phyloP scores from a whole-genome alignment of 2,797 vertebrate genomes.

The Xenopus petersii region DNA sequence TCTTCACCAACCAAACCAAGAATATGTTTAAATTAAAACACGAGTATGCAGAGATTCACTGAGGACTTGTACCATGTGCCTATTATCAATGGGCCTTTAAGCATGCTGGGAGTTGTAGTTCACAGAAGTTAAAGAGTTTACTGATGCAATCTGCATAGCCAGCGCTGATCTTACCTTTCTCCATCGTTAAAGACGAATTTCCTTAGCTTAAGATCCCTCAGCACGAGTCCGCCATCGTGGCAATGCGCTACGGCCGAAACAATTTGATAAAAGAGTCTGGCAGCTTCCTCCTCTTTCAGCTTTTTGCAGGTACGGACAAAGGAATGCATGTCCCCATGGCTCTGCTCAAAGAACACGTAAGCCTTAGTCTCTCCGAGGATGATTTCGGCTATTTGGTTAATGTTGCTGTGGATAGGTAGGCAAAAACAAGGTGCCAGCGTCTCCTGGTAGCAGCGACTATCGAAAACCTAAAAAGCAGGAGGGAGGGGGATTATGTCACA shows the following conservation, averaged over 20 bases:
- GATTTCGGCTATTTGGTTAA: slow-evolving; percentile 97
- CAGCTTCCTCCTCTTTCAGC: slow-evolving; percentile 94
- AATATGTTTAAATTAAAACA: too few species aligned
- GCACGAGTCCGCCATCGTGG: slow-evolving; percentile 93
- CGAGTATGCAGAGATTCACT: too few species aligned
- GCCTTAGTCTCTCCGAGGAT: slow-evolving; percentile 92
- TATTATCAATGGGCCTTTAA: too few species aligned
- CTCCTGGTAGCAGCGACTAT: slow-evolving; percentile 94
- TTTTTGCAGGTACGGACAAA: slow-evolving; percentile 98
- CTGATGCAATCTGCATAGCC: background rate
- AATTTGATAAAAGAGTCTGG: slow-evolving; percentile 96
- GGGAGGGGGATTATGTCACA: slow-evolving; percentile 7
- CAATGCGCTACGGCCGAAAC: slow-evolving; percentile 95
- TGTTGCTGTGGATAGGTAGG: slow-evolving; percentile 91
- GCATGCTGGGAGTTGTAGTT: too few species aligned
- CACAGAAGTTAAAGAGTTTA: too few species aligned
- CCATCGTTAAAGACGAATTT: slow-evolving; percentile 98
- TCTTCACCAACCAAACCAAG: too few species aligned
- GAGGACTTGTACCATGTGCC: too few species aligned
- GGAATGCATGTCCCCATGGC: slow-evolving; percentile 98
- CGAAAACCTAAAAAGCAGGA: slow-evolving; percentile 80
- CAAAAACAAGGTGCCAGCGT: slow-evolving; percentile 94
- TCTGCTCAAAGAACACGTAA: slow-evolving; percentile 95
- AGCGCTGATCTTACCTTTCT: slow-evolving; percentile 78
- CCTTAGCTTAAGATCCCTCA: slow-evolving; percentile 94